Evolutionary conservation across 2,797 vertebrate genomes (phyloP).

Genomic region (Serranus cabrilla): DNA sequence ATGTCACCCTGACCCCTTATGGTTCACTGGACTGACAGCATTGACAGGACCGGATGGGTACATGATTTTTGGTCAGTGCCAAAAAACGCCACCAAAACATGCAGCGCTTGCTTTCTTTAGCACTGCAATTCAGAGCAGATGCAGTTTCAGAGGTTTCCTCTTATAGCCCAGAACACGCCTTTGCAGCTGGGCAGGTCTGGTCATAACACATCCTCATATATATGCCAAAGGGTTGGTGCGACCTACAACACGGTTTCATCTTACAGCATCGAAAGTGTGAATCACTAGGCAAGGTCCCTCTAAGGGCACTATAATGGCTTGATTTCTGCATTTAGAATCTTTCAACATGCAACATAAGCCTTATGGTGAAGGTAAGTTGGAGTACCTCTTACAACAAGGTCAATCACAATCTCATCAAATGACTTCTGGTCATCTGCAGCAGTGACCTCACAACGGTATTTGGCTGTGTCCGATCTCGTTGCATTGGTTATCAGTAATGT

Average conservation of each 20-base stretch:
- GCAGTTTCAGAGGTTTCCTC: slow-evolving; percentile 87
- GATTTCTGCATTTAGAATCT: slow-evolving; percentile 8
- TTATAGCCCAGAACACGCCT: slow-evolving; percentile 87
- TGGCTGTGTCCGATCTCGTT: slow-evolving; percentile 92
- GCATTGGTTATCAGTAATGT: slow-evolving; percentile 93
- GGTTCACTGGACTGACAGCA: slow-evolving; percentile 32
- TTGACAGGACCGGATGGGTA: slow-evolving; percentile 45
- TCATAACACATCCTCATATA: slow-evolving; percentile 80
- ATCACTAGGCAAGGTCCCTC: slow-evolving; percentile 52
- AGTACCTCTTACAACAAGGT: slow-evolving; percentile 93
- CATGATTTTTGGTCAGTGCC: slow-evolving; percentile 67
- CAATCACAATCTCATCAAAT: slow-evolving; percentile 93
- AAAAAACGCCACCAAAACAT: slow-evolving; percentile 79
- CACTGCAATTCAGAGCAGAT: slow-evolving; percentile 82
- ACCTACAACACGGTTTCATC: slow-evolving; percentile 77
- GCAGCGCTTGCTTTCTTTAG: slow-evolving; percentile 85
- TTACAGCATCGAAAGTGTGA: slow-evolving; percentile 77
- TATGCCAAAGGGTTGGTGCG: slow-evolving; percentile 77
- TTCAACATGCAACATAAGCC: background rate
- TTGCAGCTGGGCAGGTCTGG: slow-evolving; percentile 81
- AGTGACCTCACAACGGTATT: slow-evolving; percentile 96
- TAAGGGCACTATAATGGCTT: slow-evolving; percentile 45
- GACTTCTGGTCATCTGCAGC: slow-evolving; percentile 89
- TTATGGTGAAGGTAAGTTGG: background rate
- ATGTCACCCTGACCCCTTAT: slow-evolving; percentile 31